Percentiles rank a stretch among this genome's conserved stretches.
These are phyloP conservation scores for Tachystola acroxantha DNA, from an alignment of 2,888 invertebrate genomes.

Conservation along the genomic window DNA sequence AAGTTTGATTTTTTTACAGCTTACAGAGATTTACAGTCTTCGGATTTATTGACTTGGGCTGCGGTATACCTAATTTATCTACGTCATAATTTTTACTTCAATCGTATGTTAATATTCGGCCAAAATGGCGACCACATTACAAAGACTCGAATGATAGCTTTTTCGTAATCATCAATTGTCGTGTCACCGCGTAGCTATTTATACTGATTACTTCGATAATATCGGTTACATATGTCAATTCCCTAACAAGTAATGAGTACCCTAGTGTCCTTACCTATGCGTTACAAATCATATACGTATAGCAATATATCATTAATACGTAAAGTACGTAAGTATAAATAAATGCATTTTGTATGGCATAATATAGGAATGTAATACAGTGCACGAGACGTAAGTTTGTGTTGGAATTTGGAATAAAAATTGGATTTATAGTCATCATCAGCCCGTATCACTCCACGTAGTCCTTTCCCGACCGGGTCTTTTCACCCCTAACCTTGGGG, in stretches of 20 bases:
- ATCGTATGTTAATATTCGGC: too few relatives aligned
- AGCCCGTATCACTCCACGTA: too few relatives aligned
- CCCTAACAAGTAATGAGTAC: slow-evolving; percentile 54
- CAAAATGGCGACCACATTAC: too few relatives aligned
- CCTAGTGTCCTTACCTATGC: slow-evolving; percentile 54
- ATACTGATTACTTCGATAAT: slow-evolving; percentile 29
- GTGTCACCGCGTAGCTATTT: background rate
- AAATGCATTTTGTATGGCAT: slow-evolving; percentile 68
- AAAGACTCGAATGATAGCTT: too few relatives aligned
- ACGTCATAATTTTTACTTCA: too few relatives aligned
- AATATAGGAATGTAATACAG: slow-evolving; percentile 47
- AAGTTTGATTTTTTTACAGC: too few relatives aligned
- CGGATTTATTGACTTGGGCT: too few relatives aligned
- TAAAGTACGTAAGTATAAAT: slow-evolving; percentile 35
- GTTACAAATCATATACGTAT: slow-evolving; percentile 30
- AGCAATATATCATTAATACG: slow-evolving; percentile 21
- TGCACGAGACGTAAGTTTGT: background rate
- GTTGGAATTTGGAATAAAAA: background rate
- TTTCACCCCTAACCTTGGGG: too few relatives aligned
- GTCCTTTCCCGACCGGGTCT: too few relatives aligned
- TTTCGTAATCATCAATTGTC: background rate
- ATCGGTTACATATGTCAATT: slow-evolving; percentile 53
- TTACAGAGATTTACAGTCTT: too few relatives aligned
- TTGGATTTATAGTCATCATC: too few relatives aligned
- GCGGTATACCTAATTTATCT: too few relatives aligned